phyloP scores from a whole-genome alignment of 1,140 invertebrate genomes.

The Oppia nitens region DNA sequence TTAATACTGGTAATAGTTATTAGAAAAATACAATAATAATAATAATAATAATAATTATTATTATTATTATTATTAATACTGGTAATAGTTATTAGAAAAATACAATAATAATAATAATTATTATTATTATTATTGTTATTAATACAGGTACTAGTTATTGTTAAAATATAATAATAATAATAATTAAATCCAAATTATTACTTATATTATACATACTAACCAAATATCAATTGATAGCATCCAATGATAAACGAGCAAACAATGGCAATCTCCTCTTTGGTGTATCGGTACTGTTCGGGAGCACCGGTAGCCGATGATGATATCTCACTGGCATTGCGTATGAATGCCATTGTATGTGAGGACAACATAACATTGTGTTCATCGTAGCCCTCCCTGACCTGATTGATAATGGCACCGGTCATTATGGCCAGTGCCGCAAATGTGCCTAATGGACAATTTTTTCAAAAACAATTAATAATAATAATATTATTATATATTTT shows the following conservation, averaged over 20 bases:
- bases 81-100: too few species aligned
- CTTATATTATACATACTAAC: neutral
- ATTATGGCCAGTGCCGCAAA: slow-evolving; percentile 5
- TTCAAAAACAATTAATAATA: slow-evolving; percentile 36
- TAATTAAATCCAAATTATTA: too few species aligned
- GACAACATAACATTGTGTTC: neutral
- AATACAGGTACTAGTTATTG: too few species aligned
- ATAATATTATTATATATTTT: too few species aligned
- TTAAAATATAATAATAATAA: too few species aligned
- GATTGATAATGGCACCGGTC: slow-evolving; percentile 7
- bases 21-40: too few species aligned
- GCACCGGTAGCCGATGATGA: neutral
- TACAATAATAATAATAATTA: too few species aligned
- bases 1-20: too few species aligned
- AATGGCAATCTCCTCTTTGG: neutral
- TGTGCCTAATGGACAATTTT: neutral
- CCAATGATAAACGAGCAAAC: slow-evolving; percentile 1
- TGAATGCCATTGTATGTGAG: neutral
- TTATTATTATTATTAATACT: too few species aligned
- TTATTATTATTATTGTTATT: too few species aligned
- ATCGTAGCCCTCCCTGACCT: neutral
- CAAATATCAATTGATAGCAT: neutral
- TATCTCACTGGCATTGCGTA: neutral
- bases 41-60: too few species aligned
- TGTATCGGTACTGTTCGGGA: neutral